phyloP scores from a whole-genome alignment of 2,113 vertebrate genomes.

The Myrmecophaga tridactyla region DNA sequence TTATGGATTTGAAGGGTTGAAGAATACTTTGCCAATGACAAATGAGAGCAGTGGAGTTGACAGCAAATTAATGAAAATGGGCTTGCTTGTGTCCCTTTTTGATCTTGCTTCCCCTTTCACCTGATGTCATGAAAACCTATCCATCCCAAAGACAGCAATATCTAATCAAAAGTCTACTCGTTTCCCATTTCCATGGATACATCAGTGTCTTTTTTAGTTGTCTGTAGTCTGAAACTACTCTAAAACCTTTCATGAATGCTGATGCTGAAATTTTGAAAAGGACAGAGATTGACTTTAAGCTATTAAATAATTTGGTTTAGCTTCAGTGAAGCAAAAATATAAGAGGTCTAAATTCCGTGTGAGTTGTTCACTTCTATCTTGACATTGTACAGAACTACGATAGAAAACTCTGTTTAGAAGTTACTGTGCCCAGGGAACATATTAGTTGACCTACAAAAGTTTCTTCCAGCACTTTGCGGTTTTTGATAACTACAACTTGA shows the following conservation, averaged over 20 bases:
- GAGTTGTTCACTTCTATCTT: constrained; percentile 54
- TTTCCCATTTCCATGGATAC: constrained; percentile 69
- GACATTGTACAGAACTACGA: constrained; percentile 56
- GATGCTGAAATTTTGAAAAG: constrained; percentile 68
- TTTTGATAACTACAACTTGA: constrained; percentile 39
- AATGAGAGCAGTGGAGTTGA: constrained; percentile 76
- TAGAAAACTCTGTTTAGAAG: constrained; percentile 53
- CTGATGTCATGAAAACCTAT: constrained; percentile 78
- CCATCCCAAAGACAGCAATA: constrained; percentile 50
- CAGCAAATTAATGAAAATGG: constrained; percentile 82
- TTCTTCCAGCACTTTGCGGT: constrained; percentile 35
- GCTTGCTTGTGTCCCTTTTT: constrained; percentile 77
- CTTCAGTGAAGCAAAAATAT: constrained; percentile 71
- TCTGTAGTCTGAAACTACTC: constrained; percentile 35
- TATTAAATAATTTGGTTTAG: constrained; percentile 73
- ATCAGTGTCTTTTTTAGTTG: constrained; percentile 33
- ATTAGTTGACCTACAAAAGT: constrained; percentile 59
- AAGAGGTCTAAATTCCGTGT: constrained; percentile 43
- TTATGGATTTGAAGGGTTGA: constrained; percentile 52
- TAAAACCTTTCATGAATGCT: constrained; percentile 66
- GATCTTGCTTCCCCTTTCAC: constrained; percentile 75
- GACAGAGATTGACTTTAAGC: constrained; percentile 66
- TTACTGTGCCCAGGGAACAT: constrained; percentile 22
- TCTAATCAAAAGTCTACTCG: constrained; percentile 61
- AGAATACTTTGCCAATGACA: constrained; percentile 77